phyloP scores from a whole-genome alignment of 2,888 invertebrate species.

The Spodoptera littoralis region DNA sequence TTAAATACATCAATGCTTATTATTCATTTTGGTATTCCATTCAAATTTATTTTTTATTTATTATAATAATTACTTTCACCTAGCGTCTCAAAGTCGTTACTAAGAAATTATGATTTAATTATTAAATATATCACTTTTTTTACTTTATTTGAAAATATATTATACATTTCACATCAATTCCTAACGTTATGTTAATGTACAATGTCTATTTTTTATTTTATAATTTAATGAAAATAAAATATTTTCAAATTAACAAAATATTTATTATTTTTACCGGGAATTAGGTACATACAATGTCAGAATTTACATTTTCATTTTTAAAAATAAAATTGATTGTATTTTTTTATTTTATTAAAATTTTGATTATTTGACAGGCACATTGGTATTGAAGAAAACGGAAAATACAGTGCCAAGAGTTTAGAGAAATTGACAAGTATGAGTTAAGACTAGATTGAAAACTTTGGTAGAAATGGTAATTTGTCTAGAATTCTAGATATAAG shows the following conservation, averaged over 20 bases:
- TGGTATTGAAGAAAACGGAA: conserved; percentile 64
- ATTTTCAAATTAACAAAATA: background rate
- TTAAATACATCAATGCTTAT: conserved; percentile 23
- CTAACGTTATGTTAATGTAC: conserved; percentile 18
- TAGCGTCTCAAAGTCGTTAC: conserved; percentile 40
- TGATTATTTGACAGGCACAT: conserved; percentile 78
- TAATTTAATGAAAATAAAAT: background rate
- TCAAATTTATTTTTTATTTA: conserved; percentile 6
- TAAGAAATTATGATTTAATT: conserved; percentile 47
- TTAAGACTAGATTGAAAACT: conserved; percentile 39
- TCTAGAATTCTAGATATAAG: conserved; percentile 87
- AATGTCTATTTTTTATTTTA: conserved; percentile 1
- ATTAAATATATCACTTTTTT: conserved; percentile 56
- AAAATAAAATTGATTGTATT: background rate
- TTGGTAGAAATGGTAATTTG: conserved; percentile 25
- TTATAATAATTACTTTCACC: conserved; percentile 13
- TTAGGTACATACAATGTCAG: no score
- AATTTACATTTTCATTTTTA: background rate
- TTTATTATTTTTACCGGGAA: background rate
- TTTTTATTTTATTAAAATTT: conserved; percentile 13
- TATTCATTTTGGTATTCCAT: conserved; percentile 17
- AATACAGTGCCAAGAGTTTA: conserved; percentile 57
- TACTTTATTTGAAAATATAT: conserved; percentile 51
- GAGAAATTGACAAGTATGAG: conserved; percentile 54
- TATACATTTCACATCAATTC: conserved; percentile 46